Base-by-base conservation (phyloP, 1,140 invertebrate species). In the Drosophila ananassae region DNA sequence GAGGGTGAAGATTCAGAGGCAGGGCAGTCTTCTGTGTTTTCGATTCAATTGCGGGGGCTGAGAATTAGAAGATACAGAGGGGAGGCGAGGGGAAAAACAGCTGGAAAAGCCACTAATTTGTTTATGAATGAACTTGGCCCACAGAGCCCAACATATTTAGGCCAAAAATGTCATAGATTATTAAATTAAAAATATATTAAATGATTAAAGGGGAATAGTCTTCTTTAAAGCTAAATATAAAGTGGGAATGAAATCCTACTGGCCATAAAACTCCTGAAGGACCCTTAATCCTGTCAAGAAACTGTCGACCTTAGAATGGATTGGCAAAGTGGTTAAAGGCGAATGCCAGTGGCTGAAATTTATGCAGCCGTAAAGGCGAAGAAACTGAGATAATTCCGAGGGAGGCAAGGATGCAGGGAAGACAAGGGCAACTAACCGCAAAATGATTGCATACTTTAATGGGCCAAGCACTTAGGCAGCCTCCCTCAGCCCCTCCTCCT, bases 361-460 rank as follows among this genome's bases (percentile, higher is more conserved):
- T 61, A 76, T 76, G 74, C 53, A 77, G 69, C 47, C 32, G 41
- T 63, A 34, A 62, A 28, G 32, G 30, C 28, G 37, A n/a, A 21
- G 24, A 44, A 25, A 58, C 44, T 34, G 30, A 37, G 24, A 41
- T 10, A 37, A 32, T n/a, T 7, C 37, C 3, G 4, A 9, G 8
- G 17, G 2, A 0, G n/a, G 10, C 32, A 7, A 24, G 25, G 10
- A 12, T 4, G 5, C 4, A n/a, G 39, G 17, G 39, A 44, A 50
- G 47, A 53, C 55, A 48, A 50, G 61, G 57, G 48, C 54, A 58
- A 68, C 67, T 76, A 73, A 76, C 83, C 79, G 67, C 84, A 83
- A 87, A 87, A 89, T 77, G 84, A 89, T 89, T 89, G 84, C 83
- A 89, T 83, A 89, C 84, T 89, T 89, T 83, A 89, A 89, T 89